Conservation (phyloP, 92 coral and sea anemone genomes). For the Epizoanthus rinbou region DNA sequence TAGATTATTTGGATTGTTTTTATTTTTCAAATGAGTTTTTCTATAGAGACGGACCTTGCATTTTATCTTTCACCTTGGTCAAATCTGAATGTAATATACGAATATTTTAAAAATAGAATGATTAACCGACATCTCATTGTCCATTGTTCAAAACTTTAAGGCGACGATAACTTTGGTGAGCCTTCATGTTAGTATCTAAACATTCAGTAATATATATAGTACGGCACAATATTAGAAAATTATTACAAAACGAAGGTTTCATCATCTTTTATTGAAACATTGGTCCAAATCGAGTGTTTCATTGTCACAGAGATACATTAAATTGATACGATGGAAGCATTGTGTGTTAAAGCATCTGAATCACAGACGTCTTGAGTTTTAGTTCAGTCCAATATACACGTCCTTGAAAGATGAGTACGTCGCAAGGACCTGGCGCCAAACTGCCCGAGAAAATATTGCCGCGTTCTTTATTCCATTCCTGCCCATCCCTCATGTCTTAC, state of each 20-base stretch:
- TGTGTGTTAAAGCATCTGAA: background rate
- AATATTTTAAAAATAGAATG: background rate
- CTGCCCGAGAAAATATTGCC: constrained; percentile 4
- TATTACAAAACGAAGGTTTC: background rate
- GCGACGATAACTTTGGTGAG: no score
- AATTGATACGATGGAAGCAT: no score
- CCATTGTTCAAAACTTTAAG: background rate
- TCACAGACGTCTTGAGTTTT: background rate
- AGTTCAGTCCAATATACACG: background rate
- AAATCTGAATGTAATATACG: constrained; percentile 7
- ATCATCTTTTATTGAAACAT: no score
- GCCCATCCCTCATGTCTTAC: background rate
- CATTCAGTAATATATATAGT: no score
- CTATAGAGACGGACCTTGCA: no score
- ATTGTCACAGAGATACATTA: no score
- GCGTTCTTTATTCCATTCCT: background rate
- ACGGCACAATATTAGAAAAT: background rate
- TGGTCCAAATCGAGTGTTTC: no score
- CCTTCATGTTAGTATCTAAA: no score
- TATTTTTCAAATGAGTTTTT: no score
- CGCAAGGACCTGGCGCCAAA: background rate
- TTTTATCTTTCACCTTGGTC: background rate
- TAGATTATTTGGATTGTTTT: no score
- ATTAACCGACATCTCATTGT: background rate
- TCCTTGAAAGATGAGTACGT: background rate